Evolutionary conservation across 2,797 vertebrate genomes (phyloP).

Genomic region (Pogoniulus pusillus): DNA sequence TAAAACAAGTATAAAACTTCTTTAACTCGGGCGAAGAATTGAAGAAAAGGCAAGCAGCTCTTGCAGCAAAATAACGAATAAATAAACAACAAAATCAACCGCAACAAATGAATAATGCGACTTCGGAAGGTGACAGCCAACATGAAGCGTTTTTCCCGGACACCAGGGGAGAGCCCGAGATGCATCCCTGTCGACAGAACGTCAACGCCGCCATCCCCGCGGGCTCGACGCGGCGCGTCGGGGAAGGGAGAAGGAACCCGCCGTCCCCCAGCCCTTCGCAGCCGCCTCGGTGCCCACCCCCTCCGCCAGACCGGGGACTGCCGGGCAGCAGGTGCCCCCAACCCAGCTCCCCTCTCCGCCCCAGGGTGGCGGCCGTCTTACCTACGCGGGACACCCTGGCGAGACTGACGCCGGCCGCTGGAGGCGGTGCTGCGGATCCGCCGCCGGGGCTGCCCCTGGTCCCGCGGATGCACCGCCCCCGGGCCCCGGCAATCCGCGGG

Average conservation of each 20-base stretch:
- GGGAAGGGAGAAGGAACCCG: rapidly evolving
- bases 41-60: rapidly evolving
- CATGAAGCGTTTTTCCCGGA: rapidly evolving
- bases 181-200: background rate
- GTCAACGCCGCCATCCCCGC: no score
- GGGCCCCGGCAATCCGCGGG: background rate
- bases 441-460: background rate
- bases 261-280: no score
- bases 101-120: no score
- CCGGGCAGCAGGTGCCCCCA: background rate
- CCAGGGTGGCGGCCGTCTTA: background rate
- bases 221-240: background rate
- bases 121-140: background rate
- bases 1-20: rapidly evolving
- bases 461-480: background rate
- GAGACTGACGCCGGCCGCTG: background rate
- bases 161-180: no score
- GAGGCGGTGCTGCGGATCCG: background rate
- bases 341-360: background rate
- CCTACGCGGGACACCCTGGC: background rate
- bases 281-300: background rate
- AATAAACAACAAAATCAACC: background rate
- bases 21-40: background rate
- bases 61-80: background rate
- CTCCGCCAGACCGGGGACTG: background rate